Percentiles rank a stretch among this genome's conserved stretches.
Evolutionary conservation across 2,888 invertebrate genomes (phyloP).

Genomic region (Desoria tigrina): DNA sequence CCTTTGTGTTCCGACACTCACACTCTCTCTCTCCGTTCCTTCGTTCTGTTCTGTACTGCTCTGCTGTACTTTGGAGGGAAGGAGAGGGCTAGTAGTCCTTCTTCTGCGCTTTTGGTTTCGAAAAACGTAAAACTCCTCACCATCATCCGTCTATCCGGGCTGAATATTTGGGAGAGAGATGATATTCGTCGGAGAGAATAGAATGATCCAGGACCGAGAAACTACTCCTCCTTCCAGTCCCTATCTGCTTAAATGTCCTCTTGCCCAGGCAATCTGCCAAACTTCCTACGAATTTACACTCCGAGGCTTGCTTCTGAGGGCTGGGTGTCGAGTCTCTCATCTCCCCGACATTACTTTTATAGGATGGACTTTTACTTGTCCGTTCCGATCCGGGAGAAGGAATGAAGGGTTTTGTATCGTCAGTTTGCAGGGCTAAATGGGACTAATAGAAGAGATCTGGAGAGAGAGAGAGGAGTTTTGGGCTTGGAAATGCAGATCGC

Average conservation of each 20-base stretch:
- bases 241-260: slow-evolving; percentile 10
- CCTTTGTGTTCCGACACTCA: slow-evolving; percentile 53
- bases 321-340: slow-evolving; percentile 2
- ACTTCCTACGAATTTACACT: slow-evolving; percentile 38
- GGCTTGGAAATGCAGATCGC: too few relatives aligned
- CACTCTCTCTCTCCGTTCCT: slow-evolving; percentile 28
- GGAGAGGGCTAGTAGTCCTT: too few relatives aligned
- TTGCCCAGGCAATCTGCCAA: slow-evolving; percentile 40
- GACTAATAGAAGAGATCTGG: too few relatives aligned
- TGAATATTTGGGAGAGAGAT: background rate
- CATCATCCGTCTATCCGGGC: background rate
- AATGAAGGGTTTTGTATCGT: too few relatives aligned
- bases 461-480: too few relatives aligned
- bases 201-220: too few relatives aligned
- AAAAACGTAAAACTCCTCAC: background rate
- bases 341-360: slow-evolving; percentile 1
- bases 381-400: too few relatives aligned
- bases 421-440: too few relatives aligned
- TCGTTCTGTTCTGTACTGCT: slow-evolving; percentile 18
- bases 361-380: background rate
- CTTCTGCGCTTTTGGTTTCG: too few relatives aligned
- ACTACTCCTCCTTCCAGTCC: background rate
- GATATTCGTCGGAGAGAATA: too few relatives aligned
- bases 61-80: too few relatives aligned
- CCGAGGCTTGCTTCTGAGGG: background rate